These are phyloP conservation scores for Cosmorhoe ocellata DNA, from an alignment of 2,888 invertebrate species.

Conservation along the genomic window DNA sequence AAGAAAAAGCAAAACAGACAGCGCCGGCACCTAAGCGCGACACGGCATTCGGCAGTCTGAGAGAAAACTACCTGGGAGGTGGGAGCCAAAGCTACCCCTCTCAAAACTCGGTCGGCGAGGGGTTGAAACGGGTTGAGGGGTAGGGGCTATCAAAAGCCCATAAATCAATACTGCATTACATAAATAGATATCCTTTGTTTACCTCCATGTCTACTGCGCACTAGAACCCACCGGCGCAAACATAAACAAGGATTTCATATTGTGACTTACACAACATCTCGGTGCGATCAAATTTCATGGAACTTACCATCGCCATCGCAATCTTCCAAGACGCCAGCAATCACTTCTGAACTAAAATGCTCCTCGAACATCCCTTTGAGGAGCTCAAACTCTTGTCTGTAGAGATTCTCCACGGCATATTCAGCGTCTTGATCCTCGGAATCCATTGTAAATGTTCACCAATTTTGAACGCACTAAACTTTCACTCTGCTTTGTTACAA, in stretches of 20 bases:
- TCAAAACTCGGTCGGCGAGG: background rate
- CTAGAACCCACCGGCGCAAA: constrained; percentile 9
- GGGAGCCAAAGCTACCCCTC: background rate
- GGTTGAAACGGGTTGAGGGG: constrained; percentile 5
- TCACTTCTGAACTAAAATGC: constrained; percentile 56
- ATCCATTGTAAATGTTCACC: constrained; percentile 8
- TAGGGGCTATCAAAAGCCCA: background rate
- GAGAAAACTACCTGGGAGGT: background rate
- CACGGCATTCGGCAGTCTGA: constrained; percentile 11
- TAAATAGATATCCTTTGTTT: constrained; percentile 9
- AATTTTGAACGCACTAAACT: background rate
- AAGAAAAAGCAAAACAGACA: background rate
- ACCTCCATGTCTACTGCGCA: constrained; percentile 28
- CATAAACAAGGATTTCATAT: background rate
- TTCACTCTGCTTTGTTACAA: background rate
- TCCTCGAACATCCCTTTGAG: constrained; percentile 61
- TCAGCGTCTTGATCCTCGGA: constrained; percentile 14
- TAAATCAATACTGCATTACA: constrained; percentile 21
- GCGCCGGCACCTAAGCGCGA: constrained; percentile 4
- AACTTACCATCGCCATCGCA: constrained; percentile 70
- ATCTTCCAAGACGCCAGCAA: constrained; percentile 60
- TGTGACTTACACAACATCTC: background rate
- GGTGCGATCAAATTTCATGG: no score
- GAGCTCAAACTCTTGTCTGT: constrained; percentile 47
- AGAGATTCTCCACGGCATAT: constrained; percentile 1